phyloP scores from a whole-genome alignment of 2,797 vertebrate species.

The Prunella strophiata region DNA sequence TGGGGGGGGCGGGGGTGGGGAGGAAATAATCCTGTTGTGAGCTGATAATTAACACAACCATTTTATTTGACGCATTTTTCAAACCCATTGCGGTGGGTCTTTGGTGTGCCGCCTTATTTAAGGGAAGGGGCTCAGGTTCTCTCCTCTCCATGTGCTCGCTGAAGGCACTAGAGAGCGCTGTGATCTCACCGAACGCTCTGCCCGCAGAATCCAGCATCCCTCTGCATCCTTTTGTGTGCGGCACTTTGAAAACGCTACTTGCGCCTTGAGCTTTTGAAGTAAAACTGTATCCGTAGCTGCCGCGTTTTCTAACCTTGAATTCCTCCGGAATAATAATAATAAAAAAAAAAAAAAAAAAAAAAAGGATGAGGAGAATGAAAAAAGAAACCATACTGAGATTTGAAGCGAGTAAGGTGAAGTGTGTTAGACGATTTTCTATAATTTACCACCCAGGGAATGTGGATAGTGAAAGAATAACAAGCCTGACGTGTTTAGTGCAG shows the following conservation, averaged over 20 bases:
- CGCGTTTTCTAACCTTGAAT: slow-evolving; percentile 29
- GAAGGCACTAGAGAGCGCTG: slow-evolving; percentile 76
- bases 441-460: neutral
- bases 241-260: neutral
- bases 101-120: neutral
- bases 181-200: slow-evolving; percentile 33
- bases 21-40: neutral
- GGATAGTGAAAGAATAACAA: neutral
- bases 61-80: neutral
- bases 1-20: neutral
- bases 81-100: accelerated
- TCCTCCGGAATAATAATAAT: neutral
- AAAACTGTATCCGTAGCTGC: neutral
- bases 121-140: neutral
- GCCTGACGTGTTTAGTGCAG: neutral
- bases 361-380: neutral
- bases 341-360: neutral
- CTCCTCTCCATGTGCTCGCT: neutral
- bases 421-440: neutral
- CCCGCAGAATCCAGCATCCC: neutral
- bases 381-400: neutral
- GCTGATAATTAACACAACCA: neutral
- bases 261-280: slow-evolving; percentile 6
- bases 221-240: slow-evolving; percentile 52
- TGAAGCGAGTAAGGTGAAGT: neutral